Base-by-base conservation (phyloP, 35 echinoderm and acorn worm species). In the Patiria miniata region DNA sequence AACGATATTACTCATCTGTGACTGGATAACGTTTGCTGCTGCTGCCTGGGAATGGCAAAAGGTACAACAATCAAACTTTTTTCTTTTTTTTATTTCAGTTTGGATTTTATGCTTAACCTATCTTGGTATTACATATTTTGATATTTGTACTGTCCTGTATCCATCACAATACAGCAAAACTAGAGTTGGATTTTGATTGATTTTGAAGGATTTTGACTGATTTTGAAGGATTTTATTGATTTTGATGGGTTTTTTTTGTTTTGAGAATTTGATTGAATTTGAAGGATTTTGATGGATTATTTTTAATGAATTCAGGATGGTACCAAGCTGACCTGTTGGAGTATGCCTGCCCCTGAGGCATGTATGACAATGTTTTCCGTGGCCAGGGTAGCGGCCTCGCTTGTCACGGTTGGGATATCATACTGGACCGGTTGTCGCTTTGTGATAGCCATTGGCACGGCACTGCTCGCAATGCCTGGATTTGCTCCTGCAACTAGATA, bases 241-340 rank as follows among this genome's bases (percentile, higher is more conserved):
- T n/a, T n/a, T n/a, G n/a, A n/a, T n/a, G n/a, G n/a, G n/a, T n/a
- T n/a, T n/a, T n/a, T n/a, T n/a, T n/a, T n/a, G n/a, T n/a, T n/a
- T n/a, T n/a, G n/a, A n/a, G n/a, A n/a, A n/a, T n/a, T n/a, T n/a
- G n/a, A n/a, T n/a, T n/a, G n/a, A n/a, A n/a, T n/a, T n/a, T n/a
- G n/a, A n/a, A n/a, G n/a, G n/a, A n/a, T n/a, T n/a, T n/a, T n/a
- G n/a, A n/a, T n/a, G n/a, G n/a, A n/a, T n/a, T n/a, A n/a, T n/a
- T n/a, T n/a, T n/a, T n/a, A n/a, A n/a, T n/a, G n/a, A n/a, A n/a
- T n/a, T n/a, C n/a, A n/a, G n/a, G n/a, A n/a, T n/a, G n/a, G n/a
- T n/a, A n/a, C n/a, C n/a, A n/a, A n/a, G n/a, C n/a, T n/a, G n/a
- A 73, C 65, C 65, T 73, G 65, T 23, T 73, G 65, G 29, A 73